Percentiles rank a stretch among this genome's conserved stretches.
These are phyloP conservation scores for Pseudorectes ferrugineus DNA, from an alignment of 2,113 vertebrate species.

Conservation along the genomic window DNA sequence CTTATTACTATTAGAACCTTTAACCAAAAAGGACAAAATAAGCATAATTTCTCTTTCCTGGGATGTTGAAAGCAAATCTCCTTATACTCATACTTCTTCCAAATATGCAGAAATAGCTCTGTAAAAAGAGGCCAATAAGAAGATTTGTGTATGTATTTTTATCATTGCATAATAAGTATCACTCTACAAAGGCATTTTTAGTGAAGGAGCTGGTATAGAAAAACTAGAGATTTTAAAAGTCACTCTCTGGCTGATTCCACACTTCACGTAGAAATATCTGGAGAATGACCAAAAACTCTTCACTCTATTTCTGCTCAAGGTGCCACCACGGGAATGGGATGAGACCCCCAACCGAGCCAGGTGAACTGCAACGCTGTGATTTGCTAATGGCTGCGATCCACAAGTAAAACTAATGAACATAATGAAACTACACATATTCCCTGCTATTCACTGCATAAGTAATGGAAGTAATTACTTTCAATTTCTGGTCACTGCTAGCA, in stretches of 20 bases:
- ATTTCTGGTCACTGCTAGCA: constrained; percentile 40
- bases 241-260: not conserved
- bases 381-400: not conserved
- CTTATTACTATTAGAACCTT: not conserved
- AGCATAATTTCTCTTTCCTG: not conserved
- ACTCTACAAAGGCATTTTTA: not conserved
- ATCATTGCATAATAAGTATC: not conserved
- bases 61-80: not conserved
- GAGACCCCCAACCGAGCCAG: not conserved
- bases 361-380: not conserved
- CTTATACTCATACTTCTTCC: not conserved
- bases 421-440: not conserved
- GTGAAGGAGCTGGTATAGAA: not conserved
- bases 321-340: fast-evolving
- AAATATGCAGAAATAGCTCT: not conserved
- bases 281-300: not conserved
- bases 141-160: not conserved
- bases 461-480: constrained; percentile 18
- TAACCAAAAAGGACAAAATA: constrained; percentile 15
- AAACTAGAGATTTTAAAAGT: not conserved
- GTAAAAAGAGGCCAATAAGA: not conserved
- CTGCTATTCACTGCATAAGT: constrained; percentile 9
- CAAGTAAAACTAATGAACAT: constrained; percentile 19
- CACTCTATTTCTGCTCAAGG: not conserved
- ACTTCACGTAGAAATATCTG: not conserved